phyloP scores from a whole-genome alignment of 2,113 vertebrate species.

The Siniperca chuatsi region DNA sequence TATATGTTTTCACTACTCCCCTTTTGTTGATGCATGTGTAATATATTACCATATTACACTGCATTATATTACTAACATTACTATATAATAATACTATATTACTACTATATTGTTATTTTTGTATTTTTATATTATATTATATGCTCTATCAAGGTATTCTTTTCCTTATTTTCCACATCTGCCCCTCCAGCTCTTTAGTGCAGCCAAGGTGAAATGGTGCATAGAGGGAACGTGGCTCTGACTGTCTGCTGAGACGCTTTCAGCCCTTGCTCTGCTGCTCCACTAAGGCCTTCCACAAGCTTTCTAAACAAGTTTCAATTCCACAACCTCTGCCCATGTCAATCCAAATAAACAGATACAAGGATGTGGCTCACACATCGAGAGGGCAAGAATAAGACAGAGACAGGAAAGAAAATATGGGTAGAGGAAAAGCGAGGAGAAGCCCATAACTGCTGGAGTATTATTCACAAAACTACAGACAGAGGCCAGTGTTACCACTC shows the following conservation, averaged over 20 bases:
- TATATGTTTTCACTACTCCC: not conserved
- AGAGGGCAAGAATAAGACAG: conserved; percentile 29
- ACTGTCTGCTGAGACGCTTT: conserved; percentile 53
- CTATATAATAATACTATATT: not conserved
- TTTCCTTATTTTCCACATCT: conserved; percentile 19
- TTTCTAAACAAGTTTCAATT: conserved; percentile 67
- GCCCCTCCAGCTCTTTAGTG: conserved; percentile 50
- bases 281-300: conserved; percentile 51
- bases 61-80: not conserved
- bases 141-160: not conserved
- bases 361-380: conserved; percentile 39
- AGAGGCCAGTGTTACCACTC: not conserved
- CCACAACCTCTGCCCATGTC: conserved; percentile 63
- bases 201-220: conserved; percentile 61
- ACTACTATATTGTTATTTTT: not conserved
- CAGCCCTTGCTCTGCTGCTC: conserved; percentile 47
- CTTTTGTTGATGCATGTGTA: not conserved
- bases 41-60: not conserved
- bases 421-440: not conserved
- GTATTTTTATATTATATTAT: not conserved
- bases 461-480: not conserved
- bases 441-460: not conserved
- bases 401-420: conserved; percentile 33
- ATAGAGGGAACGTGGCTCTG: conserved; percentile 45
- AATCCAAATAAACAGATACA: conserved; percentile 69